Conservation (phyloP, 2,797 vertebrate genomes). For the Distichodus sexfasciatus region DNA sequence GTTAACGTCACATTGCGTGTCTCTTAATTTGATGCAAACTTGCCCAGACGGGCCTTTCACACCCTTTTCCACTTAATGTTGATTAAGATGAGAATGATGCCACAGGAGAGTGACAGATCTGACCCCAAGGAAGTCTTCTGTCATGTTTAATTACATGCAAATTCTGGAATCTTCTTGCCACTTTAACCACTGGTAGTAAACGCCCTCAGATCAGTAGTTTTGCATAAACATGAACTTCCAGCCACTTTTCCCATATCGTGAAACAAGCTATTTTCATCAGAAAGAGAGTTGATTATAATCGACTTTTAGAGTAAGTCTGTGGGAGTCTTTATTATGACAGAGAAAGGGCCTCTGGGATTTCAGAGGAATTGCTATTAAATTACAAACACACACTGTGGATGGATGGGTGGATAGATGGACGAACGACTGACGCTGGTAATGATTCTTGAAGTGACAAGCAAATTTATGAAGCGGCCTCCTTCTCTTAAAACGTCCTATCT, state of each 20-base stretch:
- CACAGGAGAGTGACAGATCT: background rate
- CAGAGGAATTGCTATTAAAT: conserved; percentile 28
- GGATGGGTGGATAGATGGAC: background rate
- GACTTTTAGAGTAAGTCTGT: conserved; percentile 21
- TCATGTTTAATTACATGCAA: conserved; percentile 19
- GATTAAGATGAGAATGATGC: background rate
- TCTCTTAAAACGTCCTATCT: conserved; percentile 20
- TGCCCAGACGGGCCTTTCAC: background rate
- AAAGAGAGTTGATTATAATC: conserved; percentile 36
- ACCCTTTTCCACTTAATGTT: background rate
- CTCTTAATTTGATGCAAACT: background rate
- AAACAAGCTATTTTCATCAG: conserved; percentile 24
- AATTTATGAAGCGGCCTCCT: conserved; percentile 31
- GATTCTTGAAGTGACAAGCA: conserved; percentile 29
- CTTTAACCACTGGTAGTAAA: conserved; percentile 7
- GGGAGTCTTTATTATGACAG: conserved; percentile 32
- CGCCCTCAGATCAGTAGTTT: conserved; percentile 17
- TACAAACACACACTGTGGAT: conserved; percentile 1
- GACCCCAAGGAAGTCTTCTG: conserved; percentile 8
- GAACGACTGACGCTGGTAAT: conserved; percentile 36
- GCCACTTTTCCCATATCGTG: conserved; percentile 19
- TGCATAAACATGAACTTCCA: background rate
- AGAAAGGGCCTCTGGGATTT: conserved; percentile 15
- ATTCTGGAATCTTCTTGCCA: conserved; percentile 21
- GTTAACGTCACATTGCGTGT: no score